Evolutionary conservation across 2,113 vertebrate species (phyloP).

Genomic region (Lasiurus cinereus): DNA sequence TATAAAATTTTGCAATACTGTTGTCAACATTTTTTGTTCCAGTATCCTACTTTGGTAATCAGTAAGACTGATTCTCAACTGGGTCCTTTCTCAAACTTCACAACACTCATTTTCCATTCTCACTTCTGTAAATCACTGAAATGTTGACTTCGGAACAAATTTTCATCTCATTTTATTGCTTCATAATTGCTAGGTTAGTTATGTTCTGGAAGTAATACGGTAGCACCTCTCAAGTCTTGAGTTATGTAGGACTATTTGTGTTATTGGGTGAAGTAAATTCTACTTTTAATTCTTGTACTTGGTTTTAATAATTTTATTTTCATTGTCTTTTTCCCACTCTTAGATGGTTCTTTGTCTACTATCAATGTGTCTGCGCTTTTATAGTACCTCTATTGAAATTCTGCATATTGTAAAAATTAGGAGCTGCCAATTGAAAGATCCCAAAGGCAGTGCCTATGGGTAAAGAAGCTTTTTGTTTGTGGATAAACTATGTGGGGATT

Average conservation of each 20-base stretch:
- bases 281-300: not conserved
- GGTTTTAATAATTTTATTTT: slow-evolving; percentile 49
- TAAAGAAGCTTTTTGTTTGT: slow-evolving; percentile 18
- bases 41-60: not conserved
- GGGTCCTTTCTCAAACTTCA: not conserved
- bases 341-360: not conserved
- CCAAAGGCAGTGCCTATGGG: not conserved
- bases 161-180: slow-evolving; percentile 20
- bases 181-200: slow-evolving; percentile 42
- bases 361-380: not conserved
- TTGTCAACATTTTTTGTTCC: not conserved
- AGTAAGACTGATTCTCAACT: not conserved
- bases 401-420: not conserved
- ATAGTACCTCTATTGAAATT: not conserved
- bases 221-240: not conserved
- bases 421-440: not conserved
- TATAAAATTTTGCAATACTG: not conserved
- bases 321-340: slow-evolving; percentile 1
- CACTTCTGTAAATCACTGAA: slow-evolving; percentile 20
- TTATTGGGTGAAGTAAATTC: slow-evolving; percentile 16
- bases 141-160: not conserved
- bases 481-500: not conserved
- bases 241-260: slow-evolving; percentile 29
- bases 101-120: not conserved
- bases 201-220: not conserved